Evolutionary conservation across 1,140 invertebrate genomes (phyloP).

Genomic region (Tetramorium parvispinum): DNA sequence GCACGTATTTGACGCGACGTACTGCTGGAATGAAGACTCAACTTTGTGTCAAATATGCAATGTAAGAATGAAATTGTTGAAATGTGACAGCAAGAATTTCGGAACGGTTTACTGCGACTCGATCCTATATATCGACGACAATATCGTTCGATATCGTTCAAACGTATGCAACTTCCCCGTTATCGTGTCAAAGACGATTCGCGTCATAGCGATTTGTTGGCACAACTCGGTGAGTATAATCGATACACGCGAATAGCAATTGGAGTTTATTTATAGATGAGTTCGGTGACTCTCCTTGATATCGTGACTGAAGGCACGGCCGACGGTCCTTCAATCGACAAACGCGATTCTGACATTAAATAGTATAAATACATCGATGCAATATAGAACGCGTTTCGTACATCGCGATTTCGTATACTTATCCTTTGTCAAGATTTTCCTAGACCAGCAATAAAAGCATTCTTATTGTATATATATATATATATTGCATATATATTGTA

Average conservation of each 20-base stretch:
- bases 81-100: slow-evolving; percentile 10
- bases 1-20: neutral
- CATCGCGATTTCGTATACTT: neutral
- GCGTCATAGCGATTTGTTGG: slow-evolving; percentile 42
- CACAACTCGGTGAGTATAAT: slow-evolving; percentile 44
- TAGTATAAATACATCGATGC: slow-evolving; percentile 9
- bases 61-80: neutral
- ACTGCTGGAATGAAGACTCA: neutral
- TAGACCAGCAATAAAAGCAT: neutral
- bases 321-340: neutral
- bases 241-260: slow-evolving; percentile 65
- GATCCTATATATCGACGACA: slow-evolving; percentile 30
- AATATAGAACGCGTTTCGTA: neutral
- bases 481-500: too few relatives aligned
- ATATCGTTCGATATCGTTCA: slow-evolving; percentile 15
- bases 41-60: neutral
- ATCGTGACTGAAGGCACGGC: slow-evolving; percentile 24
- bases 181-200: slow-evolving; percentile 19
- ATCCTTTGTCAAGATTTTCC: neutral
- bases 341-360: slow-evolving; percentile 17
- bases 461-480: neutral
- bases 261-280: slow-evolving; percentile 67
- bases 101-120: neutral
- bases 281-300: slow-evolving; percentile 63
- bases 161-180: slow-evolving; percentile 12